A percentile compares a stretch with the other conserved stretches of the same genome.
Conservation (phyloP, 1,140 invertebrate genomes). For the Tetramorium parvispinum region DNA sequence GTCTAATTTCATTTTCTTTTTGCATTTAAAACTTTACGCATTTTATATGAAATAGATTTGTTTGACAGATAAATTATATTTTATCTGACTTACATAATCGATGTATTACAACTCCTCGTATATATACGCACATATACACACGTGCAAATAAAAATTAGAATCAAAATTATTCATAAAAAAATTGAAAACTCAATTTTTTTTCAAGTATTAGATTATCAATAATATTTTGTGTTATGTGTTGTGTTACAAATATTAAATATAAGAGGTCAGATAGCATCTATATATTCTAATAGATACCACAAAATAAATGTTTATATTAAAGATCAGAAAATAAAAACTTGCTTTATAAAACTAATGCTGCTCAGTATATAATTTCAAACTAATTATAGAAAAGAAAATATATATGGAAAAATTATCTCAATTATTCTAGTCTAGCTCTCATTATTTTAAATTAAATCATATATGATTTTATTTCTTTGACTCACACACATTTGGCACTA, state of each 20-base stretch:
- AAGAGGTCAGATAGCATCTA: neutral
- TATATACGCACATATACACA: neutral
- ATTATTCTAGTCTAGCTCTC: neutral
- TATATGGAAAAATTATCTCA: neutral
- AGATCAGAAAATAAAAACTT: neutral
- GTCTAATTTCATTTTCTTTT: neutral
- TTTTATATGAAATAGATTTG: slow-evolving; percentile 16
- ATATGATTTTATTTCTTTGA: neutral
- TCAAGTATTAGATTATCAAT: neutral
- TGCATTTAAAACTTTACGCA: neutral
- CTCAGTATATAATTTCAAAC: neutral
- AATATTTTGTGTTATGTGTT: neutral
- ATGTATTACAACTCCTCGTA: neutral
- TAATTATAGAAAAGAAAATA: neutral
- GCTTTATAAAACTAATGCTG: neutral
- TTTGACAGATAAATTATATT: slow-evolving; percentile 5
- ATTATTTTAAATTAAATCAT: neutral
- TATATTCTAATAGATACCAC: slow-evolving; percentile 4
- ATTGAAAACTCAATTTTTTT: neutral
- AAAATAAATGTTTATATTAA: slow-evolving; percentile 2
- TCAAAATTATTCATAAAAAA: neutral
- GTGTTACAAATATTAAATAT: slow-evolving; percentile 27
- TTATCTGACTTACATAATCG: neutral
- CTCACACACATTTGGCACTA: neutral
- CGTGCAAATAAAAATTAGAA: neutral